Conservation (phyloP, 2,797 vertebrate genomes). For the Typhlichthys subterraneus region DNA sequence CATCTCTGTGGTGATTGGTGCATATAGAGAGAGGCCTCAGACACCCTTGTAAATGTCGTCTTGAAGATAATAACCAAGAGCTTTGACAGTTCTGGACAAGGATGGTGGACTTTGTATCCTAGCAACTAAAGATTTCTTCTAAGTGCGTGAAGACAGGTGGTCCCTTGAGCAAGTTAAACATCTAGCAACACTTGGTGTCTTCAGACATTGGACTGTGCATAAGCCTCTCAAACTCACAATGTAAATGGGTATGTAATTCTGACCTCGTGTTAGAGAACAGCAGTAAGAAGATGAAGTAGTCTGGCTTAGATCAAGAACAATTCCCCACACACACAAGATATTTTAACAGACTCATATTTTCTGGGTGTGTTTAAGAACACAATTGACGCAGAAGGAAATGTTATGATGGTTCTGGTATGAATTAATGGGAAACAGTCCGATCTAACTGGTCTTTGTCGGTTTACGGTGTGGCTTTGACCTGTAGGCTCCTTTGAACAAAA, state of each 20-base stretch:
- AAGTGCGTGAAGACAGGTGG: constrained; percentile 21
- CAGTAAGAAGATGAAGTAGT: background rate
- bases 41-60: constrained; percentile 42
- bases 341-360: constrained; percentile 1
- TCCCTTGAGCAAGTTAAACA: constrained; percentile 36
- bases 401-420: constrained; percentile 5
- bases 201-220: background rate
- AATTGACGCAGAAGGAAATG: background rate
- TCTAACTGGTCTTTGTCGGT: constrained; percentile 10
- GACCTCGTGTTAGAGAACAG: constrained; percentile 1
- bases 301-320: constrained; percentile 14
- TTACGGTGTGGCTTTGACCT: constrained; percentile 41
- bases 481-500: constrained; percentile 44
- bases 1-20: constrained; percentile 32
- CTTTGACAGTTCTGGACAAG: constrained; percentile 32
- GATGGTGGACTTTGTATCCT: constrained; percentile 22
- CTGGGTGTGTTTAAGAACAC: background rate
- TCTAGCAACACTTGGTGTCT: constrained; percentile 24
- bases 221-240: constrained; percentile 15
- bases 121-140: constrained; percentile 30
- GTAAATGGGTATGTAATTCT: constrained; percentile 8
- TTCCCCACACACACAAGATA: background rate
- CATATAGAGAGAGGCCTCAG: constrained; percentile 45
- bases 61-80: constrained; percentile 41
- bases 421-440: constrained; percentile 14